Percentiles rank a stretch among this genome's conserved stretches.
These are phyloP conservation scores for Oopsacas minuta DNA, from an alignment of 37 sponge, comb jelly and placozoan species.

Conservation along the genomic window DNA sequence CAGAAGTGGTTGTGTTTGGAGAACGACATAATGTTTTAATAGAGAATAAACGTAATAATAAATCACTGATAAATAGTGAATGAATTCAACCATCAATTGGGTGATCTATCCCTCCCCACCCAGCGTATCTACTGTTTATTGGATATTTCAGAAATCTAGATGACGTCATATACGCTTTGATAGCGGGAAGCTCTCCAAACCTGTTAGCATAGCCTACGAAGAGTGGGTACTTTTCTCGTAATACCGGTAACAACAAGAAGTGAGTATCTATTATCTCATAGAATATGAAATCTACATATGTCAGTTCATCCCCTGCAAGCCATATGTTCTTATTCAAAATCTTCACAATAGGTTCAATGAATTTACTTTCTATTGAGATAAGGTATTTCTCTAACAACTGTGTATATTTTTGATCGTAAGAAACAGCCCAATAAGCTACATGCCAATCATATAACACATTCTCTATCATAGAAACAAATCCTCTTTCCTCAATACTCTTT, in stretches of 20 bases:
- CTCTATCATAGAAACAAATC: neutral
- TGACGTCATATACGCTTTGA: neutral
- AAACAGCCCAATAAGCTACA: neutral
- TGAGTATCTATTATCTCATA: neutral
- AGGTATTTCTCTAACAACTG: neutral
- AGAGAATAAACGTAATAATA: too few species aligned
- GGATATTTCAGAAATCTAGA: neutral
- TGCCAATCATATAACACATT: constrained; percentile 8
- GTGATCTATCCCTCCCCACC: neutral
- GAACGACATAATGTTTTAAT: too few species aligned
- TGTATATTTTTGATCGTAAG: neutral
- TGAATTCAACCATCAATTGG: too few species aligned
- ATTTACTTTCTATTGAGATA: neutral
- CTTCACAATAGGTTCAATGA: neutral
- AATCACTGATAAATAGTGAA: too few species aligned
- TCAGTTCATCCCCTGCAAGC: neutral
- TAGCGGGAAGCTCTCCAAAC: neutral
- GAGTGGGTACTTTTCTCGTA: neutral
- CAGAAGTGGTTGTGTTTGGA: too few species aligned
- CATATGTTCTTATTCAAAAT: neutral
- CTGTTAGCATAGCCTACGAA: neutral
- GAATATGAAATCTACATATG: neutral
- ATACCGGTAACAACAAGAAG: neutral
- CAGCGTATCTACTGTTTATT: neutral
- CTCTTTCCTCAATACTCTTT: neutral